Conservation (phyloP, 2,113 vertebrate species). For the Anolis carolinensis region DNA sequence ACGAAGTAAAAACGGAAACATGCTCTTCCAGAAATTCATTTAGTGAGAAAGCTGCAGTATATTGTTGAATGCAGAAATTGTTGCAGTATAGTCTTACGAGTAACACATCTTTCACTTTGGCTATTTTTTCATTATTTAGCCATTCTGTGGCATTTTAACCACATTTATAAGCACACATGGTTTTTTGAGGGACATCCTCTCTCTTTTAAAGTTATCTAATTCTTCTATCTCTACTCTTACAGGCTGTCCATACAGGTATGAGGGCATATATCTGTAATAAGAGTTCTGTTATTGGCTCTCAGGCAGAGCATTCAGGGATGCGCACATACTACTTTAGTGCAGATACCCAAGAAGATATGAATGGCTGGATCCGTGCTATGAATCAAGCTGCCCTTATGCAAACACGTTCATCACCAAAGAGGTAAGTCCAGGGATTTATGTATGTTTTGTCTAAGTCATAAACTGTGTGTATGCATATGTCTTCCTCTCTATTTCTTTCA, state of each 20-base stretch:
- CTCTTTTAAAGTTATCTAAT: background rate
- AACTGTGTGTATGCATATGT: too few relatives aligned
- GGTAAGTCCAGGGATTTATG: constrained; percentile 76
- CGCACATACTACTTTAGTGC: constrained; percentile 98
- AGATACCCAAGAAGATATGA: constrained; percentile 97
- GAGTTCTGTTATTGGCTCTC: constrained; percentile 90
- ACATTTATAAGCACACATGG: background rate
- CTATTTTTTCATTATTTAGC: background rate
- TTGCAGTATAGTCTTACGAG: background rate
- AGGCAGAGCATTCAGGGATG: constrained; percentile 93
- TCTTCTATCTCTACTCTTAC: constrained; percentile 1
- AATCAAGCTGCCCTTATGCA: constrained; percentile 97
- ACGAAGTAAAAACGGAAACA: background rate
- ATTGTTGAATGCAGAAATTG: too few relatives aligned
- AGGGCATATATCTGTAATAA: constrained; percentile 93
- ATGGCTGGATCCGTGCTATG: constrained; percentile 94
- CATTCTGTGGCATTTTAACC: background rate
- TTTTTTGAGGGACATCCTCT: background rate
- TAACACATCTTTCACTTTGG: background rate
- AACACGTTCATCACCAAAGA: constrained; percentile 85
- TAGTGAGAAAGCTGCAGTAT: background rate
- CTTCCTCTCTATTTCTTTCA: too few relatives aligned
- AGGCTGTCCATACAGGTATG: constrained; percentile 97
- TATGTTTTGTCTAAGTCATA: background rate
- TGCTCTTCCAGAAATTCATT: background rate